Base-by-base conservation (phyloP, 2,113 vertebrate species). In the Clarias macrocephalus region DNA sequence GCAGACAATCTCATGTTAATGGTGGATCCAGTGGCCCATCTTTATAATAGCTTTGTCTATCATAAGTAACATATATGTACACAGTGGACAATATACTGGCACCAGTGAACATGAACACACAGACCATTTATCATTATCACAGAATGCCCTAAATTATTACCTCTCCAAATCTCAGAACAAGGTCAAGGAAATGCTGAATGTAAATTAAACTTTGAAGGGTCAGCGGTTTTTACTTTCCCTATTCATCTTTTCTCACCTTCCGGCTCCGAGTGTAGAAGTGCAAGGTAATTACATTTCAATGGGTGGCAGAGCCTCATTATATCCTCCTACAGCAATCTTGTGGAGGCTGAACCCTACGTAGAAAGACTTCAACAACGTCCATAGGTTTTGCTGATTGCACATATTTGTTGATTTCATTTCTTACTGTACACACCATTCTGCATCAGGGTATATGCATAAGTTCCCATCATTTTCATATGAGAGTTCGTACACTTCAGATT, bases 121-220 rank as follows among this genome's bases (percentile, higher is more conserved):
- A 98, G 94, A 97, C 96, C 97, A 98, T 98, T 98, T 95, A 98
- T 99, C 97, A 98, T 80, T 59, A 95, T 95, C 92, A 93, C 95
- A 95, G 95, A 93, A 95, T 96, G 96, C 94, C 96, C 96, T 96
- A 96, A 97, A 97, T 98, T 97, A 97, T 97, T 96, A 98, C 97
- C 96, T 97, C 95, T 96, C 94, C 93, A 94, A 95, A 96, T 96
- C 94, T 96, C 95, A 94, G 95, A 95, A 96, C 97, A 97, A 98
- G 97, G 97, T 96, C 96, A 95, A 96, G 95, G 92, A 94, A 96
- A 97, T 97, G 96, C 96, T 97, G 95, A 97, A 97, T 95, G 95
- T 96, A 97, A 97, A 97, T 97, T 97, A 96, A 97, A 97, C 94
- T 96, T 96, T 96, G 95, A 96, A 96, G 96, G 97, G 96, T 98